Evolutionary conservation across 2,888 invertebrate genomes (phyloP).

Genomic region (Aproaerema taeniolella): DNA sequence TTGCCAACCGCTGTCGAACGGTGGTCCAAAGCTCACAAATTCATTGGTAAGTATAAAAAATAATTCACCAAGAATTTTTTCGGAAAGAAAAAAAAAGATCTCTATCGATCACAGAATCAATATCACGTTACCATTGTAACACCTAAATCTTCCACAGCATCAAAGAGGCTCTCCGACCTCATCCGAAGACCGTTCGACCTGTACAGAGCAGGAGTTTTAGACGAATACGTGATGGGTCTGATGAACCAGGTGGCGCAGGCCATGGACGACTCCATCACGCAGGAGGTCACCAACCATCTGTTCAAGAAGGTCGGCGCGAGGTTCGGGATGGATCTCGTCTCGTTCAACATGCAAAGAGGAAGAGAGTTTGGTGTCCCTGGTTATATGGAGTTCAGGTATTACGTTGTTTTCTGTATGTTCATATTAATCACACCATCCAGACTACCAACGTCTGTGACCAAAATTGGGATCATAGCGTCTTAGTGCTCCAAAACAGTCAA

Average conservation of each 20-base stretch:
- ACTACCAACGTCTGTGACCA: no score
- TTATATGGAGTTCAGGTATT: constrained; percentile 94
- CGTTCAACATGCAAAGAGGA: constrained; percentile 95
- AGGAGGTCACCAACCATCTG: constrained; percentile 93
- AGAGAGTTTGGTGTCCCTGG: constrained; percentile 94
- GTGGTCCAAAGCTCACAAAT: constrained; percentile 97
- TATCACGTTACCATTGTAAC: no score
- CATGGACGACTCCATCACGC: constrained; percentile 95
- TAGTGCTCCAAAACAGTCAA: no score
- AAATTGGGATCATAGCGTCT: no score
- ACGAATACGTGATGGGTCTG: constrained; percentile 94
- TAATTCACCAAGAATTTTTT: background rate
- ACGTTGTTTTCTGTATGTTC: no score
- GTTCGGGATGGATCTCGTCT: constrained; percentile 93
- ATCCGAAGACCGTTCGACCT: constrained; percentile 93
- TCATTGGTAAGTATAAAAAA: constrained; percentile 88
- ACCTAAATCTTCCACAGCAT: constrained; percentile 87
- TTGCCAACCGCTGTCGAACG: constrained; percentile 93
- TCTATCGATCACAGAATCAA: no score
- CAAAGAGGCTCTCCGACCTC: constrained; percentile 90
- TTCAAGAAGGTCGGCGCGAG: constrained; percentile 88
- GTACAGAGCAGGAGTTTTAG: constrained; percentile 92
- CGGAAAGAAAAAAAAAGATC: no score
- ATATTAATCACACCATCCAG: no score
- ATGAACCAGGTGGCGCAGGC: constrained; percentile 97